Evolutionary conservation across 2,797 vertebrate species (phyloP).

Genomic region (Coracias cyanogaster): DNA sequence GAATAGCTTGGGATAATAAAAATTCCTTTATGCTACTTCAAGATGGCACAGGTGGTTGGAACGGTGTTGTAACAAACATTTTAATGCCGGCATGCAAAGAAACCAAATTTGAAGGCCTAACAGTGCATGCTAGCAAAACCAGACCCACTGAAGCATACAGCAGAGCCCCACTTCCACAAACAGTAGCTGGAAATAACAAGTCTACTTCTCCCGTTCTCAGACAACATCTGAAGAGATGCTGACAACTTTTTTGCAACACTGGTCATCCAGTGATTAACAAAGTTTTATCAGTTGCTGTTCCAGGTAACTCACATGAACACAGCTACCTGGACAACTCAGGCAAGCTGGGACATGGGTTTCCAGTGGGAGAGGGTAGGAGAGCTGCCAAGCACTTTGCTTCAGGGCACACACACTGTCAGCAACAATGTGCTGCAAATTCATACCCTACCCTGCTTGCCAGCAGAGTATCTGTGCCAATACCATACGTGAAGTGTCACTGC

Average conservation of each 20-base stretch:
- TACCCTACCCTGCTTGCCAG: background rate
- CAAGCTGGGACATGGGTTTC: background rate
- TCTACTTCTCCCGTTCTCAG: background rate
- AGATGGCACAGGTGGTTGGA: background rate
- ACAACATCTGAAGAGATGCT: background rate
- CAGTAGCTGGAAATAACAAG: background rate
- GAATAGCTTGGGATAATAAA: background rate
- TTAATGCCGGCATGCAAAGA: background rate
- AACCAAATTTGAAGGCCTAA: background rate
- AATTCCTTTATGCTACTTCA: background rate
- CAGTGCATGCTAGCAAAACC: background rate
- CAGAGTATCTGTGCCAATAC: background rate
- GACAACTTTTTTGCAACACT: background rate
- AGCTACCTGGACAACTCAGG: background rate
- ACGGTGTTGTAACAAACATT: background rate
- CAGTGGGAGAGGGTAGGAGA: background rate
- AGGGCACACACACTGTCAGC: background rate
- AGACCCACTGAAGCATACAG: background rate
- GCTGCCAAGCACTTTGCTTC: background rate
- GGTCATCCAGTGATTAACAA: fast-evolving
- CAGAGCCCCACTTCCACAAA: background rate
- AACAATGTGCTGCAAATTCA: fast-evolving
- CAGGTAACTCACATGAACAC: background rate
- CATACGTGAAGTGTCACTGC: fast-evolving
- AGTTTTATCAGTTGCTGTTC: background rate